Base-by-base conservation (phyloP, 2,113 vertebrate genomes). In the Apistogramma diplotaenia region DNA sequence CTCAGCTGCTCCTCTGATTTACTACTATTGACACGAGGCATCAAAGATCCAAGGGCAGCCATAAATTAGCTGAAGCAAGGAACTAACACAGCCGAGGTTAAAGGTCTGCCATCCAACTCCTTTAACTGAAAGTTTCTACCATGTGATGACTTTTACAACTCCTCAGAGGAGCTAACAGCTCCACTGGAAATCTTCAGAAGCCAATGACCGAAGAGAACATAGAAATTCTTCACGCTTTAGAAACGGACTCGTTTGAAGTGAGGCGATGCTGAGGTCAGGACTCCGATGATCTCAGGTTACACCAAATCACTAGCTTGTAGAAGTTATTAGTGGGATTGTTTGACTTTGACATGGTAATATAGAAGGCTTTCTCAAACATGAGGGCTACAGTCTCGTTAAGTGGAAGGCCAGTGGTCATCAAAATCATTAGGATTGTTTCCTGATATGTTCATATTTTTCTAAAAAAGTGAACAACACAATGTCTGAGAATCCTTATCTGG, bases 301-400 rank as follows among this genome's bases (percentile, higher is more conserved):
- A 70, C 21, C 0, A 19, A 18, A 35, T 43, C 40, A 43, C 13
- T 43, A 43, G 13, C 40, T 43, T 15, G 4, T 43, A 43, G 40
- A 43, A 5, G 4, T 43, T 43, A 15, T 43, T 15, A 43, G 12
- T 43, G 40, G 40, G 12, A 43, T 4, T 43, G 12, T 43, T 43
- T 1, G 15, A 18, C 37, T 67, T 18, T 19, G 21, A 21, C 0
- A 18, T 0, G 37, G 15, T 0, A 8, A 65, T 6, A 43, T 16
- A 43, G 2, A 25, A 25, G 21, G 15, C 4, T 13, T 43, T 11
- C 37, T 43, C 37, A 11, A 46, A 46, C 61, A 46, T 1, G 37
- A 46, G 21, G 3, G 8, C 46, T 7, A 67, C 0, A 67, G 61
- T 23, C 61, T 27, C 7, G 9, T 40, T 40, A 10, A 11, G n/a